Evolutionary conservation across 30 jellyfish, hydroid and myxozoan genomes (phyloP).

Genomic region (Aurelia aurita): DNA sequence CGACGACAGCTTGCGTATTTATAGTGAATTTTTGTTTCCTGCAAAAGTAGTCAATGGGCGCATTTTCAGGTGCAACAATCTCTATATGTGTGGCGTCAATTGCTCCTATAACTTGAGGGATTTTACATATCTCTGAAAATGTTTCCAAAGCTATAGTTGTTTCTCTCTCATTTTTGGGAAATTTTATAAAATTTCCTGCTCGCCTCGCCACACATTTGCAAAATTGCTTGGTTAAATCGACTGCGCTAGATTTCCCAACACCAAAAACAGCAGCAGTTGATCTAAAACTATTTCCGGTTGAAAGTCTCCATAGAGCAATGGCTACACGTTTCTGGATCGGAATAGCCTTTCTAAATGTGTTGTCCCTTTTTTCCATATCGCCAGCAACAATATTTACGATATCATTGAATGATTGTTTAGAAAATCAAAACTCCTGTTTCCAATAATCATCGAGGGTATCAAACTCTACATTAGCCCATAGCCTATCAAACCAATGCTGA

Average conservation of each 20-base stretch:
- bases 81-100: constrained; percentile 67
- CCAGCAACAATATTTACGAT: constrained; percentile 19
- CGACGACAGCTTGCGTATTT: constrained; percentile 81
- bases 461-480: constrained; percentile 28
- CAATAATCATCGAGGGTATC: constrained; percentile 50
- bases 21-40: constrained; percentile 47
- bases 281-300: constrained; percentile 63
- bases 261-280: constrained; percentile 69
- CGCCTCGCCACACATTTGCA: constrained; percentile 6
- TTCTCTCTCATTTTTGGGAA: constrained; percentile 56
- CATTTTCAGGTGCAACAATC: constrained; percentile 54
- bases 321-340: constrained; percentile 46
- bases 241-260: constrained; percentile 71
- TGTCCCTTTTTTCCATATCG: constrained; percentile 27
- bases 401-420: constrained; percentile 19
- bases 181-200: constrained; percentile 30
- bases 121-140: constrained; percentile 41
- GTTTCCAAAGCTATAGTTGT: constrained; percentile 36
- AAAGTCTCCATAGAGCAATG: too few species aligned
- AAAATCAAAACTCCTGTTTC: constrained; percentile 39
- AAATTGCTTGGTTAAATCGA: constrained; percentile 19
- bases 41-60: constrained; percentile 50
- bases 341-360: constrained; percentile 22
- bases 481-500: constrained; percentile 37
- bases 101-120: constrained; percentile 70